Percentiles rank a stretch among this genome's conserved stretches.
These are phyloP conservation scores for Yponomeuta plumbellus DNA, from an alignment of 2,888 invertebrate genomes.

Conservation along the genomic window DNA sequence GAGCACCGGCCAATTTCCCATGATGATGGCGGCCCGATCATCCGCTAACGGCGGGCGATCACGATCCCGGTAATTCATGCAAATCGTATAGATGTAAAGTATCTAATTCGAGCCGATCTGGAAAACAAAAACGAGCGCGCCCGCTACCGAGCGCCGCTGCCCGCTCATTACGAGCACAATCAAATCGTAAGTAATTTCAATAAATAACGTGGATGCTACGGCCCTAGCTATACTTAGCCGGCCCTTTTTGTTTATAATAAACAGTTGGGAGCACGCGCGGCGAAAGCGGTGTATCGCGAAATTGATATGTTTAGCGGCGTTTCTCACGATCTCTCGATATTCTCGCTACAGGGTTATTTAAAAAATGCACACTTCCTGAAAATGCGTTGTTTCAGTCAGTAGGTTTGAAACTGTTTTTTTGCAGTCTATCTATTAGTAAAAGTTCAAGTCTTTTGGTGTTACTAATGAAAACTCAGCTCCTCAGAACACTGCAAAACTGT, in stretches of 20 bases:
- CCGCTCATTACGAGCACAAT: slow-evolving; percentile 65
- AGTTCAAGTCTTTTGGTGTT: too few species aligned
- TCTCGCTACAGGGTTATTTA: too few species aligned
- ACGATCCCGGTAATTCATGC: slow-evolving; percentile 23
- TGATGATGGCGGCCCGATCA: slow-evolving; percentile 12
- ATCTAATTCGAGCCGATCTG: slow-evolving; percentile 58
- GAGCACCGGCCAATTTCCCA: background rate
- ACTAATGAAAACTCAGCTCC: too few species aligned
- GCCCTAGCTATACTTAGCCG: slow-evolving; percentile 48
- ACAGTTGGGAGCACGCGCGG: slow-evolving; percentile 62
- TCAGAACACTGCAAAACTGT: too few species aligned
- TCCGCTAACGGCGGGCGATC: slow-evolving; percentile 21
- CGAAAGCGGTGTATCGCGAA: slow-evolving; percentile 67
- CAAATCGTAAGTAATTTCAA: slow-evolving; percentile 75
- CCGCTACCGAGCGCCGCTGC: slow-evolving; percentile 56
- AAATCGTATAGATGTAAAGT: slow-evolving; percentile 41
- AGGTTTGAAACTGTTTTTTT: too few species aligned
- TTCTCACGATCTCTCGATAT: slow-evolving; percentile 64
- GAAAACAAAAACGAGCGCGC: slow-evolving; percentile 49
- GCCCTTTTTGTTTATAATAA: slow-evolving; percentile 69
- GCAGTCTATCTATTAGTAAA: too few species aligned
- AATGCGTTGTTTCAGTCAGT: too few species aligned
- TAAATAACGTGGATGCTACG: slow-evolving; percentile 45
- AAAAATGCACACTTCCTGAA: too few species aligned
- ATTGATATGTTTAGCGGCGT: slow-evolving; percentile 68